phyloP scores from a whole-genome alignment of 2,888 invertebrate species.

The Caprella mutica region DNA sequence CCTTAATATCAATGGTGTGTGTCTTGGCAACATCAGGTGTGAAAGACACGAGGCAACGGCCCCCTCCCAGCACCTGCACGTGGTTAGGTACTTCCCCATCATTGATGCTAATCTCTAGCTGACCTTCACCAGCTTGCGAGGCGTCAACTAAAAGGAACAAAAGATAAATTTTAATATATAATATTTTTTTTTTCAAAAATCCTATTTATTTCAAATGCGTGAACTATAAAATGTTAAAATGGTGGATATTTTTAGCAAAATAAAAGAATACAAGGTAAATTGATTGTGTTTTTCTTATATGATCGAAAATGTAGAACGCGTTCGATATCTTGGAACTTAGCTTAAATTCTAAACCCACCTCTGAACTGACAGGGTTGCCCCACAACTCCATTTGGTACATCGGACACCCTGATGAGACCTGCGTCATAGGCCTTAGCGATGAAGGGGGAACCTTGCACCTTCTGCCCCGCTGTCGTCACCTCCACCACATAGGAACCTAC shows the following conservation, averaged over 20 bases:
- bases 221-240: background rate
- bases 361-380: conserved; percentile 93
- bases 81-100: conserved; percentile 98
- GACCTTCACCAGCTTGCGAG: conserved; percentile 95
- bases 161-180: no score
- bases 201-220: no score
- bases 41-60: conserved; percentile 84
- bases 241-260: background rate
- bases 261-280: background rate
- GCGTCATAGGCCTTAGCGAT: conserved; percentile 92
- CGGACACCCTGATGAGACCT: conserved; percentile 82
- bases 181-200: no score
- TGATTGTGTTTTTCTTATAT: background rate
- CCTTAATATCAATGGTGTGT: conserved; percentile 82
- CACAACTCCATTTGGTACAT: conserved; percentile 83
- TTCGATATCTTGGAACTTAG: background rate
- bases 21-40: conserved; percentile 82
- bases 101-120: conserved; percentile 97
- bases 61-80: conserved; percentile 87
- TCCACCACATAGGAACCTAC: conserved; percentile 91
- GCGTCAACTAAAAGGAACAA: conserved; percentile 69
- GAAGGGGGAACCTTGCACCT: conserved; percentile 76
- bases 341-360: conserved; percentile 48
- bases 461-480: conserved; percentile 76
- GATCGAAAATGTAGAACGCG: background rate